Evolutionary conservation across 1,140 invertebrate genomes (phyloP).

Genomic region (Adelges cooleyi): DNA sequence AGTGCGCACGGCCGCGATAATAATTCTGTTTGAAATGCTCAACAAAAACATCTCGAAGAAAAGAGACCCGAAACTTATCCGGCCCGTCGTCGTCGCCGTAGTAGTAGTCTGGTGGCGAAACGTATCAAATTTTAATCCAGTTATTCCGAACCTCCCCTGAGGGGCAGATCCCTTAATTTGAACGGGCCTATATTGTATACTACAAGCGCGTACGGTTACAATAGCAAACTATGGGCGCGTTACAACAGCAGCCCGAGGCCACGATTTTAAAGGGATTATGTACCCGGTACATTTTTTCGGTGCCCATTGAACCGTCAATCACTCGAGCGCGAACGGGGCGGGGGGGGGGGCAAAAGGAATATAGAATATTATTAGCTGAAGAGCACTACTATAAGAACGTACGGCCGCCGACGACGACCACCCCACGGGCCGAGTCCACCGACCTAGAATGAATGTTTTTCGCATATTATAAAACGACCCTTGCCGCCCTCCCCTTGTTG

Average conservation of each 20-base stretch:
- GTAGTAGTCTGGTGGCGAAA: background rate
- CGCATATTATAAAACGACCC: constrained; percentile 16
- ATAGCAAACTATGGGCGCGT: background rate
- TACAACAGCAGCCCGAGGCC: background rate
- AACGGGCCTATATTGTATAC: background rate
- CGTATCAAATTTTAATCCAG: constrained; percentile 25
- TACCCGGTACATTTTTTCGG: constrained; percentile 10
- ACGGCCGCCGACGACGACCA: background rate
- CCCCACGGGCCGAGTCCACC: background rate
- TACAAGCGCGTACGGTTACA: background rate
- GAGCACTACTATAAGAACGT: constrained; percentile 1
- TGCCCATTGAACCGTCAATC: constrained; percentile 26
- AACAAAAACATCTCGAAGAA: constrained; percentile 19
- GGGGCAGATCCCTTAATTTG: constrained; percentile 2
- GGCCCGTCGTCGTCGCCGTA: background rate
- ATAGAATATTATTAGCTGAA: constrained; percentile 17
- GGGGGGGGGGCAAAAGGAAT: too few relatives aligned
- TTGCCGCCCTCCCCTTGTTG: background rate
- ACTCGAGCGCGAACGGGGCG: background rate
- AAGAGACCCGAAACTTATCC: constrained; percentile 2
- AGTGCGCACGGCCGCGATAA: background rate
- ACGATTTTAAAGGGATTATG: constrained; percentile 28
- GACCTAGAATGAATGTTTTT: constrained; percentile 23
- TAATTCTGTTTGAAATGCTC: constrained; percentile 9
- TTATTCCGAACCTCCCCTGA: constrained; percentile 1